Evolutionary conservation across 2,888 invertebrate genomes (phyloP), one percentile per base, ranked within the genome.

Genomic region (Oegoconia quadripuncta): DNA sequence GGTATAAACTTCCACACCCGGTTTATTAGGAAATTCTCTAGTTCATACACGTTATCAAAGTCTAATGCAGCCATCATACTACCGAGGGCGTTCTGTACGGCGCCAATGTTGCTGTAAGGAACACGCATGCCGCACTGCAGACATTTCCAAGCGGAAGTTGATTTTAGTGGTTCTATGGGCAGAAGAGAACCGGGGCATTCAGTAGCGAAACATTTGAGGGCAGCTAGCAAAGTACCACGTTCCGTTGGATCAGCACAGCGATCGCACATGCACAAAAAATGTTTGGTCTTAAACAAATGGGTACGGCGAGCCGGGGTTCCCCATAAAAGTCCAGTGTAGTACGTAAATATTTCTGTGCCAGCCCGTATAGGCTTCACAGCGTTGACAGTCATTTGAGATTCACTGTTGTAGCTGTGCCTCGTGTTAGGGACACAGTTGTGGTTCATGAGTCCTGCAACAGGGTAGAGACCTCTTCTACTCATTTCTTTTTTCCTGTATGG

Each of bases 381-480:
- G 59, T 84, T 89, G 0, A 92, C 87, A 17, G 89, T 80, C 89
- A 93, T 90, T 52, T 86, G 79, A 36, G 86, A 82, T 26, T 89
- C 71, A 1, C 61, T 64, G 53, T 91, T 90, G 53, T 91, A 93
- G 34, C 87, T 87, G 53, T 91, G 90, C 33, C 89, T 87, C 0
- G 91, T 91, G 62, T 93, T 94, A 3, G 93, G 90, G 16, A 86
- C 74, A 62, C 94, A 94, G 39, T 79, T 87, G 64, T 93, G 93
- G 74, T 93, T 93, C 76, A 92, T 89, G 42, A 93, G 74, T 27
- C 91, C 89, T 1, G 91, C 89, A 40, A 92, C 81, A 14, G 93
- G 92, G 74, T 91, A 94, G 35, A 93, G 69, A 8, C 92, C 93
- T 46, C 91, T 84, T 46, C 89, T 67, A 56, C 88, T 89, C 55